Base-by-base conservation (phyloP, 2,888 invertebrate species). In the Eristalis arbustorum region DNA sequence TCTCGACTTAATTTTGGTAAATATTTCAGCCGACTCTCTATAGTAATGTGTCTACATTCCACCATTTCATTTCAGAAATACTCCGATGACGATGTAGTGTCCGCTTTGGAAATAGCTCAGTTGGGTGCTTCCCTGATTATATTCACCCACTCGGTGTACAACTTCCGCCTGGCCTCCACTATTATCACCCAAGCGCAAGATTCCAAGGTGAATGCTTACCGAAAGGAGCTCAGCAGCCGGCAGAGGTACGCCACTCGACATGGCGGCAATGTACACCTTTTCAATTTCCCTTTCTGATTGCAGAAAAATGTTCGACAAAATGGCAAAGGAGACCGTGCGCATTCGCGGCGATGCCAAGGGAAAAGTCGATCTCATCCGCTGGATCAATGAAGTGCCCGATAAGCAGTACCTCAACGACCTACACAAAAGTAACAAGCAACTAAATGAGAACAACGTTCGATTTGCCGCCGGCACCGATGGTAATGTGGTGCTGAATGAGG, bases 141-240 rank as follows among this genome's bases (percentile, higher is more conserved):
- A 3, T 91, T 92, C 75, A 92, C 92, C 0, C 91, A 92, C 88
- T 92, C 92, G 22, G 89, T 90, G 1, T 90, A 87, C 77, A 92
- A 92, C 77, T 92, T 92, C 49, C 90, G 90, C 42, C 88, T 91
- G 40, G 92, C 92, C 1, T 90, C 91, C 13, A 90, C 88, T 25
- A 91, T 92, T 23, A 89, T 91, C 56, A 85, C 69, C 3, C 88
- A 90, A n/a, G 89, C 90, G 14, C 89, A 88, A 66, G 89, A 89
- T 28, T 87, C 69, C 10, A 89, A 79, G 10, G 90, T 92, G 13
- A 80, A 87, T 4, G 71, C 84, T 0, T 91, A 90, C 75, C 90
- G 91, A 31, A 88, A 89, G 1, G 90, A 89, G 0, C 84, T 92
- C 1, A 91, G 91, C 66, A 91, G 90, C 72, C 89, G 90, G 4